Evolutionary conservation across 2,113 vertebrate genomes (phyloP).

Genomic region (Semicossyphus pulcher): DNA sequence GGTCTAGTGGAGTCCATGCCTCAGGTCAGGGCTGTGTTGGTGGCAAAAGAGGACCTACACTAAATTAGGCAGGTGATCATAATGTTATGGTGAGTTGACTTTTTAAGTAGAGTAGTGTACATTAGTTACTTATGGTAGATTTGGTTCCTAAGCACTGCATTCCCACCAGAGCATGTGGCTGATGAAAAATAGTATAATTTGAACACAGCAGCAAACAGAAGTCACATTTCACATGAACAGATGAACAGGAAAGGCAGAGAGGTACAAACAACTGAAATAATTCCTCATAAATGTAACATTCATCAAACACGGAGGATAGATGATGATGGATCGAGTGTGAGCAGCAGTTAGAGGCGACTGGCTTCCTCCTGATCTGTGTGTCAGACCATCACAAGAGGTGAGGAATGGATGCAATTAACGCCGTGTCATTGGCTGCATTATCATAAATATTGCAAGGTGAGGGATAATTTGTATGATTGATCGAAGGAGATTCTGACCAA

Average conservation of each 20-base stretch:
- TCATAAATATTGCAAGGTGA: constrained; percentile 78
- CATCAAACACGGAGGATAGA: constrained; percentile 45
- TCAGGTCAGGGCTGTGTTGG: no score
- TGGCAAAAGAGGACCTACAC: no score
- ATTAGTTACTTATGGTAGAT: no score
- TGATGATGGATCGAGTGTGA: constrained; percentile 60
- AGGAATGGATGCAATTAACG: constrained; percentile 73
- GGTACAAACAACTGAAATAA: constrained; percentile 48
- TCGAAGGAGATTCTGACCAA: constrained; percentile 49
- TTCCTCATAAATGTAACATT: constrained; percentile 53
- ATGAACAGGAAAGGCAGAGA: constrained; percentile 17
- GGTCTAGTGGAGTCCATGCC: no score
- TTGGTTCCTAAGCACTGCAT: background rate
- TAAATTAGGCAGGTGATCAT: no score
- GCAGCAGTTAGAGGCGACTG: constrained; percentile 22
- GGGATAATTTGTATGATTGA: constrained; percentile 75
- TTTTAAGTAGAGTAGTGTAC: no score
- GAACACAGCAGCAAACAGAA: constrained; percentile 7
- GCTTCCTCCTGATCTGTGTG: constrained; percentile 57
- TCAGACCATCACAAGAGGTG: constrained; percentile 57
- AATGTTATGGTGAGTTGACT: no score
- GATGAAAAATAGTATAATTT: background rate
- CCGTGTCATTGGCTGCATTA: constrained; percentile 70
- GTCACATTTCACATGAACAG: constrained; percentile 21
- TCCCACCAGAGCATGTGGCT: background rate